phyloP scores from a whole-genome alignment of 2,888 invertebrate genomes.

The Campoplex nolae region DNA sequence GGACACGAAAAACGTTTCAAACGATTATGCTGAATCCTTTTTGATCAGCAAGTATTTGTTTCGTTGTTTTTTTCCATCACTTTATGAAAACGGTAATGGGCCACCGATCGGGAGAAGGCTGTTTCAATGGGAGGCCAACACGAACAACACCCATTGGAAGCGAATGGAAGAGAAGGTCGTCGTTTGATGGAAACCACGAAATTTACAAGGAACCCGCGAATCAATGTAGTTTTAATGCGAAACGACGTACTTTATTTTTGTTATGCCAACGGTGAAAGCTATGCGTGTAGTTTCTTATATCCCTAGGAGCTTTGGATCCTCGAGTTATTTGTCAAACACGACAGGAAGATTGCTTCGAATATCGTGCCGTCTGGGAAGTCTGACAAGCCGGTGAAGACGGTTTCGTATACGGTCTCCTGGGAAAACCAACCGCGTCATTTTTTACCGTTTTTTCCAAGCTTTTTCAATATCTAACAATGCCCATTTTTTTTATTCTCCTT shows the following conservation, averaged over 20 bases:
- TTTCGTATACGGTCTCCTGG: constrained; percentile 10
- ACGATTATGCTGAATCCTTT: neutral
- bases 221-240: constrained; percentile 39
- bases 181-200: neutral
- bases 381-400: constrained; percentile 45
- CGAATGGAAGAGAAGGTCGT: neutral
- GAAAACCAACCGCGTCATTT: constrained; percentile 1
- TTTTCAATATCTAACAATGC: neutral
- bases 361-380: constrained; percentile 22
- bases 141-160: neutral
- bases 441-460: neutral
- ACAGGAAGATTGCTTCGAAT: constrained; percentile 38
- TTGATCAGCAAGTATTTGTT: neutral
- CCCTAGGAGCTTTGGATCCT: constrained; percentile 17
- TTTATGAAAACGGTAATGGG: neutral
- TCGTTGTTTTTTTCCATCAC: neutral
- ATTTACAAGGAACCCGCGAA: neutral
- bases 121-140: neutral
- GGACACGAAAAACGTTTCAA: neutral
- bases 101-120: neutral
- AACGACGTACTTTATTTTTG: constrained; percentile 28
- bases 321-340: constrained; percentile 54
- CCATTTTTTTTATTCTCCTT: neutral
- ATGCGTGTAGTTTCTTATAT: neutral
- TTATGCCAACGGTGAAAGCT: neutral